These are phyloP conservation scores for Ophion obscuratus DNA, from an alignment of 2,888 invertebrate genomes.

Conservation along the genomic window DNA sequence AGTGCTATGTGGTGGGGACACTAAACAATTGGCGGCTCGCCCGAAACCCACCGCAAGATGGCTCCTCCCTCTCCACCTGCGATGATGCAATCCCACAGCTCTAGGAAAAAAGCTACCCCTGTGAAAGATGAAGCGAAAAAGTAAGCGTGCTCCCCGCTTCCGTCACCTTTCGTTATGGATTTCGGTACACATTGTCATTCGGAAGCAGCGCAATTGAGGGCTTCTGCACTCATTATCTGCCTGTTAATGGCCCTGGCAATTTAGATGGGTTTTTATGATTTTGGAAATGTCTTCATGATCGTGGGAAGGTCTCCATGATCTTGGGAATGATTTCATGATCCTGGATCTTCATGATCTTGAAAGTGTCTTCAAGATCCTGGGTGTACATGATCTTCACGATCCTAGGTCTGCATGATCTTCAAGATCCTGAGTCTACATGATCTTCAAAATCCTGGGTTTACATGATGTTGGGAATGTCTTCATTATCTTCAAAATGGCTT, in stretches of 20 bases:
- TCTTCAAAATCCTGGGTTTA: too few species aligned
- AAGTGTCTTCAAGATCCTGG: background rate
- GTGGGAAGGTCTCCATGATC: background rate
- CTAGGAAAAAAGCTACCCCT: constrained; percentile 48
- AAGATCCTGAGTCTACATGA: too few species aligned
- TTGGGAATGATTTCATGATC: background rate
- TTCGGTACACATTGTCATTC: constrained; percentile 26
- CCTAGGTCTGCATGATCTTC: too few species aligned
- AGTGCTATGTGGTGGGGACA: constrained; percentile 70
- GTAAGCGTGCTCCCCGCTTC: constrained; percentile 21
- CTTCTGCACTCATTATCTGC: background rate
- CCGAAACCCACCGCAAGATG: constrained; percentile 83
- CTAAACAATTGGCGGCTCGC: constrained; percentile 83
- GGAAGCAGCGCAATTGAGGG: background rate
- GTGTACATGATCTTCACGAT: too few species aligned
- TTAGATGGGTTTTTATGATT: background rate
- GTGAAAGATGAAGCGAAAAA: constrained; percentile 24
- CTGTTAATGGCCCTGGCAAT: background rate
- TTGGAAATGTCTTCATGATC: background rate
- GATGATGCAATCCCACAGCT: constrained; percentile 57
- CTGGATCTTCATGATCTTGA: too few species aligned
- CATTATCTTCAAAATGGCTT: too few species aligned
- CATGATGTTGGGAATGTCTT: too few species aligned
- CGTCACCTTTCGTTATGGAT: constrained; percentile 38
- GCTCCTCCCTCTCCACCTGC: constrained; percentile 81